These are phyloP conservation scores for Allolobophora icterica DNA, from an alignment of 2,888 invertebrate genomes.

Conservation along the genomic window DNA sequence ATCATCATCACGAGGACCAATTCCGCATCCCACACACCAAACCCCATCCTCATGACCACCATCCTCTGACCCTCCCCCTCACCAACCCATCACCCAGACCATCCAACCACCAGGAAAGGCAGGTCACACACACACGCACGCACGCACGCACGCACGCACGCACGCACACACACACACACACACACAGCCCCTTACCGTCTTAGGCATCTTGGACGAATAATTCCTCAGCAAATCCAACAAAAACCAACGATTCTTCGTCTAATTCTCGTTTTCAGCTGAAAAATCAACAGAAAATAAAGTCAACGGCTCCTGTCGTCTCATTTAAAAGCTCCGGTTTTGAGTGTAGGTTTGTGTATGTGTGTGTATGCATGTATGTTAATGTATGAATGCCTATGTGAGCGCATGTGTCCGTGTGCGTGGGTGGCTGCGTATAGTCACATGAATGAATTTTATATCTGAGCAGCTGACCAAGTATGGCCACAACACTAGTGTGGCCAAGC, in stretches of 20 bases:
- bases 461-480: background rate
- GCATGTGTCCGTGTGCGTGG: too few relatives aligned
- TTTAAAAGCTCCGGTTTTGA: too few relatives aligned
- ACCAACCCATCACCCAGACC: background rate
- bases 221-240: background rate
- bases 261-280: background rate
- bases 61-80: background rate
- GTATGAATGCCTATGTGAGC: too few relatives aligned
- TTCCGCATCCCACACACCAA: too few relatives aligned
- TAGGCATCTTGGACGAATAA: background rate
- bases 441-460: too few relatives aligned
- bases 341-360: background rate
- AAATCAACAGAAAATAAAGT: background rate
- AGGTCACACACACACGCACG: too few relatives aligned
- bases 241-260: too few relatives aligned
- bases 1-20: too few relatives aligned
- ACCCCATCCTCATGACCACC: background rate
- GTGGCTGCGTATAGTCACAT: too few relatives aligned
- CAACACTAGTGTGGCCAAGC: background rate
- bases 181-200: background rate
- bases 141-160: background rate
- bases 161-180: background rate
- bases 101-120: background rate
- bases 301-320: background rate
- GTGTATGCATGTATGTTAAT: background rate